Evolutionary conservation across 2,888 invertebrate species (phyloP), one percentile per base, ranked within the genome.

Genomic region (Antheraea yamamai): DNA sequence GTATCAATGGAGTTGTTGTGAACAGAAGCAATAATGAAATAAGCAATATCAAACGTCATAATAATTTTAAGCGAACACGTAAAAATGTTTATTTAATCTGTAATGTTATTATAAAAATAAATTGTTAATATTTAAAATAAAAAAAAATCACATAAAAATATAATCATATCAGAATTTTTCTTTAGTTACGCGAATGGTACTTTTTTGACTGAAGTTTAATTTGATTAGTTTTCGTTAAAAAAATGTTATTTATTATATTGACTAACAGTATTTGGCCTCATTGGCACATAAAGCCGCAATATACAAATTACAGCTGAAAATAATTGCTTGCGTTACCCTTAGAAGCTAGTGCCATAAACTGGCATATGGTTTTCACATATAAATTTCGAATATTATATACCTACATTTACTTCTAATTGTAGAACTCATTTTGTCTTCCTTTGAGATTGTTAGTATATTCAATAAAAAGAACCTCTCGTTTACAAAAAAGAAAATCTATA

Each of bases 21-120:
- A 66, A 66, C 30, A 30, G 26, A 66, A 66, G 64, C 64, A 66
- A 66, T 66, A 66, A 30, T 66, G 4, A 66, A 66, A 30, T 66
- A 66, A 30, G 64, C 26, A 66, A 30, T 66, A 64, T 26, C 2
- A 26, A 64, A 64, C 64, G 23, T 64, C 23, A 58, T 58, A 64
- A 23, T 64, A 26, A 26, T 12, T 30, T 14, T 30, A 23, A n/a
- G 64, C 26, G 20, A 66, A 30, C 30, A 66, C 16, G 30, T 30
- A 66, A 66, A 26, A 16, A 66, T 23, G 26, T 14, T 26, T 64
- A 30, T 16, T 61, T 23, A 66, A 30, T 26, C 16, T 66, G 6
- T 66, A 66, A 26, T 66, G 64, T 66, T 66, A 66, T 30, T 66
- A 30, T 66, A 47, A 47, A 10, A 47, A 47, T 47, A 47, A 30